Base-by-base conservation (phyloP, 2,797 vertebrate genomes). In the Tiaroga cobitis region DNA sequence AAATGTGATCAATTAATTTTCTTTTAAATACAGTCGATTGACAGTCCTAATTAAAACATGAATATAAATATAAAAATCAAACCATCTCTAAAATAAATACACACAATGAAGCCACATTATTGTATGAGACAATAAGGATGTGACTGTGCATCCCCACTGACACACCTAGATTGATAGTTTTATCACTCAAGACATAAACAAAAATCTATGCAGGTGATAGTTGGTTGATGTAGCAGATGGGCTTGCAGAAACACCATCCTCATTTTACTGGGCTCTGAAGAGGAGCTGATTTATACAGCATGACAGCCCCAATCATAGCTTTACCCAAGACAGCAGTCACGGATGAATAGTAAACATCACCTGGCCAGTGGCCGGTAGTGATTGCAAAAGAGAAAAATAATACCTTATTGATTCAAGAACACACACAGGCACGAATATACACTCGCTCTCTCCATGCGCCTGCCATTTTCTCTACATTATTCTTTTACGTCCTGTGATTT, bases 361-460 rank as follows among this genome's bases (percentile, higher is more conserved):
- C 80, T 82, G 84, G 72, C 80, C 84, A 86, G 83, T 79, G 83
- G 63, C 67, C 39, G 56, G 73, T 78, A 67, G 82, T 73, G 74
- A 86, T 74, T 88, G 34, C 85, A 79, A 46, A 75, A 78, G 72
- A 59, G 74, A 87, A 87, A 85, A 89, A 90, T 90, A 90, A 90
- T 79, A 81, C 69, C 68, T 69, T 89, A 92, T 90, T 91, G 92
- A 92, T 93, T 90, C 87, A 34, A 74, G 82, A 89, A 76, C 69
- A 68, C 81, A 69, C 69, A 81, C 77, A 82, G 29, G 46, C 80
- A 73, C 39, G 26, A 26, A 78, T 69, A 75, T 63, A 46, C 63
- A 70, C 65, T 63, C 21, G 3, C 29, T 41, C 41, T 83, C 46
- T 82, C 74, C 24, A 56, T 10, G 10, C 2, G 6, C n/a, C 49